Percentiles rank a stretch among this genome's conserved stretches.
These are phyloP conservation scores for Parazoanthus darwini DNA, from an alignment of 92 coral and sea anemone species.

Conservation along the genomic window DNA sequence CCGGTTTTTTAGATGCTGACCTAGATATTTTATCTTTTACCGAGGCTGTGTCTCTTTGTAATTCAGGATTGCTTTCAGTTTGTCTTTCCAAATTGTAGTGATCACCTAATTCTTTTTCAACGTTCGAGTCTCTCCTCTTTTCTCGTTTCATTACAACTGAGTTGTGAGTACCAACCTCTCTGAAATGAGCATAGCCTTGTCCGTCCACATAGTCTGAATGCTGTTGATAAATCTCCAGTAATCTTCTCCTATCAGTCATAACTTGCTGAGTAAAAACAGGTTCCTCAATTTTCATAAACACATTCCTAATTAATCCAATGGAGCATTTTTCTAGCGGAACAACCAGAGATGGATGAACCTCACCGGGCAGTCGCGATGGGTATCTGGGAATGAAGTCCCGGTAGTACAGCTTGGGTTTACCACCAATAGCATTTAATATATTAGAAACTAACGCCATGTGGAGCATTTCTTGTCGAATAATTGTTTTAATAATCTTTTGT, in stretches of 20 bases:
- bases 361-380: constrained; percentile 83
- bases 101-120: background rate
- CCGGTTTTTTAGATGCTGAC: background rate
- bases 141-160: background rate
- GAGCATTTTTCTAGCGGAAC: constrained; percentile 78
- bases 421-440: constrained; percentile 80
- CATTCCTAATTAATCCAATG: constrained; percentile 67
- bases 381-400: constrained; percentile 56
- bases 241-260: background rate
- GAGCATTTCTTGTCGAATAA: constrained; percentile 71
- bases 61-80: background rate
- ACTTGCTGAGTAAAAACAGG: constrained; percentile 48
- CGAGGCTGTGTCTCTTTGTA: background rate
- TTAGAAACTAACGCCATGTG: constrained; percentile 80
- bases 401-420: constrained; percentile 56
- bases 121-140: background rate
- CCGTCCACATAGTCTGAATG: background rate
- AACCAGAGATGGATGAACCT: constrained; percentile 68
- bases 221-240: constrained; percentile 32
- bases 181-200: constrained; percentile 9
- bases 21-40: background rate
- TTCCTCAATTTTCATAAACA: constrained; percentile 77
- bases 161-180: background rate
- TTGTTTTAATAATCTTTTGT: constrained; percentile 49
- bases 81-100: background rate